Evolutionary conservation across 2,888 invertebrate species (phyloP).

Genomic region (Andrena haemorrhoa): DNA sequence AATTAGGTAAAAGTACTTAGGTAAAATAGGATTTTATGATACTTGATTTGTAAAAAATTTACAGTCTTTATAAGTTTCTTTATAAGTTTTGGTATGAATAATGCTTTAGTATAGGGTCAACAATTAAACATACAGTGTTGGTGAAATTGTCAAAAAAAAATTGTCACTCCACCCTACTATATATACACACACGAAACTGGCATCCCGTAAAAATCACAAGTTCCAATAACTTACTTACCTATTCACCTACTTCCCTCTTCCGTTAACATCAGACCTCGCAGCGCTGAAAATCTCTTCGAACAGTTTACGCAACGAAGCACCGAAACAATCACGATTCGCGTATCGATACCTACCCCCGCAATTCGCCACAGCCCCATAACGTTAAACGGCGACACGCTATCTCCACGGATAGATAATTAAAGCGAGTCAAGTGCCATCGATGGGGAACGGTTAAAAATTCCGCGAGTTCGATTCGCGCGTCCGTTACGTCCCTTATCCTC

Average conservation of each 20-base stretch:
- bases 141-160: no score
- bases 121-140: no score
- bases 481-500: conserved; percentile 13
- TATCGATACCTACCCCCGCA: neutral
- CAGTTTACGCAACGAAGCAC: neutral
- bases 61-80: no score
- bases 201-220: neutral
- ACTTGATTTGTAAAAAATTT: no score
- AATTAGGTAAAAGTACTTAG: no score
- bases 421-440: neutral
- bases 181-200: no score
- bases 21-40: no score
- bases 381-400: neutral
- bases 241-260: neutral
- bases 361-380: no score
- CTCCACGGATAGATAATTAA: conserved; percentile 5
- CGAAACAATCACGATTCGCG: conserved; percentile 4
- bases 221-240: neutral
- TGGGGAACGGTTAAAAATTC: conserved; percentile 20
- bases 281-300: neutral
- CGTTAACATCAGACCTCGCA: neutral
- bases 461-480: neutral
- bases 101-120: no score
- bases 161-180: no score
- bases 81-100: no score